Evolutionary conservation across 2,797 vertebrate genomes (phyloP), one percentile per base, ranked within the genome.

Genomic region (Acanthurus tractus): DNA sequence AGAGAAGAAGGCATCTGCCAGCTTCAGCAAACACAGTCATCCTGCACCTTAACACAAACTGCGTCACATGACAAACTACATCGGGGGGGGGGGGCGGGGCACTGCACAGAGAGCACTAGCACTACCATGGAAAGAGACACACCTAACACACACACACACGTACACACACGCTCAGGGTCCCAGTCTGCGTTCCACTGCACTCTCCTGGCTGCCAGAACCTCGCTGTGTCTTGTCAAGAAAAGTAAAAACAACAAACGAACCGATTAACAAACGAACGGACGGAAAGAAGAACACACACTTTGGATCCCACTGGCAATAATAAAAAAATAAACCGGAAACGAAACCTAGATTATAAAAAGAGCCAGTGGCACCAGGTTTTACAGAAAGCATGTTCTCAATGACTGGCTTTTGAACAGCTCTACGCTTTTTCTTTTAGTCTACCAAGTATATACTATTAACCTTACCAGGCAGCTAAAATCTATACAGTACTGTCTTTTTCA

Each of bases 401-500:
- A 93, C 93, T 95, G 92, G 93, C 92, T 94, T 95, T 94, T 94
- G 89, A 95, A 95, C 91, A 92, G 93, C 82, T 95, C 93, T 95
- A 94, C 89, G 87, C 92, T 90, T 94, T 91, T 93, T 94, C 90
- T 91, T 94, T 94, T 92, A 93, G 92, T 94, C 94, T 95, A 96
- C 93, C 93, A 93, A 94, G 92, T 92, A 94, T 94, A 95, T 95
- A 94, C 93, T 94, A 93, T 93, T 94, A 92, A 94, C 94, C 94
- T 93, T 91, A 94, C 94, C 92, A 94, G 94, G 95, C 94, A 93
- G 93, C 96, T 96, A 96, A 95, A 94, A 94, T 95, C 95, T 95
- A 96, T 96, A 96, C 95, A 96, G 95, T 95, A 95, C 94, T 93
- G 93, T 95, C 89, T 94, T 94, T 91, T 93, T 95, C 93, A 93